Base-by-base conservation (phyloP, 2,888 invertebrate genomes). In the Parochlus steinenii region DNA sequence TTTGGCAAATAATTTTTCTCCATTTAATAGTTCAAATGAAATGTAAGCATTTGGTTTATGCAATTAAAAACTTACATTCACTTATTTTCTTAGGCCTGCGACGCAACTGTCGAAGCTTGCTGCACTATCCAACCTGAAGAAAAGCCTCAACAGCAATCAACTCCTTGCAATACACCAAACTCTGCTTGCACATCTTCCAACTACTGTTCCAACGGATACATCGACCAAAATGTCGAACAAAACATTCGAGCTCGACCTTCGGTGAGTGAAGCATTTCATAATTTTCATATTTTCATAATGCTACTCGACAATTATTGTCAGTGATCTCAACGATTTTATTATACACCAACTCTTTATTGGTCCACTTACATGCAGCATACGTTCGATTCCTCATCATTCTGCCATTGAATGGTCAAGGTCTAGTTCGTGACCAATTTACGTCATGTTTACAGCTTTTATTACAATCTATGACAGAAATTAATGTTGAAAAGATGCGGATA, bases 201-300 rank as follows among this genome's bases (percentile, higher is more conserved):
- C 41, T 50, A 52, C 39, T 58, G 58, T 41, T 45, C 46, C 37
- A 52, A 49, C 43, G 58, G 58, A 26, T 49, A 52, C 44, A 54
- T 57, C 42, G 33, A 33, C 27, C 33, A 33, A 18, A 10, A 18
- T 5, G 25, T 12, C 6, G 33, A 25, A n/a, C 19, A 26, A 10
- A 25, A 33, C 18, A n/a, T n/a, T n/a, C 26, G 15, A 16, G 8
- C 52, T 39, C 50, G 52, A 40, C 42, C 48, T 44, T 46, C 51
- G 52, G 56, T 56, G 49, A 58, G 55, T 52, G 24, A 19, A 5
- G 31, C 11, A 6, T 24, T 29, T 17, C 10, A 14, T 19, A 6
- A 6, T 14, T 6, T 24, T 25, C 25, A n/a, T 25, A n/a, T n/a
- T n/a, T n/a, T n/a, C n/a, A n/a, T n/a, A n/a, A n/a, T n/a, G n/a